Base-by-base conservation (phyloP, 2,888 invertebrate genomes). In the Pediacus dermestoides region DNA sequence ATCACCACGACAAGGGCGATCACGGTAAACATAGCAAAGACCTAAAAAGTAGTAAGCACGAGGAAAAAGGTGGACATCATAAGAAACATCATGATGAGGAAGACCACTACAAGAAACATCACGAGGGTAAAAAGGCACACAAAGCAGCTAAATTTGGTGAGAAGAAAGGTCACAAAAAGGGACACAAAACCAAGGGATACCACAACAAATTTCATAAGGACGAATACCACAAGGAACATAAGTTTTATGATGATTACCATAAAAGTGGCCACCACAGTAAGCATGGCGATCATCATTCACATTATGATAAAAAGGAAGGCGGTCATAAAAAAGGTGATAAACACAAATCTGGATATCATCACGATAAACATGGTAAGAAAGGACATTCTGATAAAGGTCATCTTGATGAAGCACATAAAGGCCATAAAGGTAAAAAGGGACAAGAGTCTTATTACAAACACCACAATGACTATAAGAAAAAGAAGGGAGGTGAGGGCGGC, bases 121-220 rank as follows among this genome's bases (percentile, higher is more conserved):
- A 82, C 46, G 81, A 83, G 53, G 78, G 34, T 16, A 81, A 80
- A 2, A 79, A 81, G 46, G 82, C 81, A 0, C 77, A 79, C 34
- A 78, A 82, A 50, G 80, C 79, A 0, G 77, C 78, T 0, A 80
- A 83, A 60, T 84, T 82, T 45, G 82, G 78, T 1, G 83, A 85
- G 63, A 84, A 84, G 59, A 82, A 83, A 48, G 85, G 82, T 0
- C 85, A 85, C 61, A 85, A 84, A 60, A 82, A 82, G 54, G 85
- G 85, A 2, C 83, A 85, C 58, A 84, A 84, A 62, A 83, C 82
- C 1, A 83, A 82, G 65, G 85, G 85, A 0, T 85, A 82, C 67
- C 85, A 86, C 70, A 83, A 86, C 69, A 83, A 82, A 52, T 82
- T 83, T 66, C 83, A 83, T 70, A 83, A 83, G 62, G 85, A 86